Percentiles rank a stretch among this genome's conserved stretches.
Evolutionary conservation across 2,888 invertebrate genomes (phyloP).

Genomic region (Drosophila meridionalis): DNA sequence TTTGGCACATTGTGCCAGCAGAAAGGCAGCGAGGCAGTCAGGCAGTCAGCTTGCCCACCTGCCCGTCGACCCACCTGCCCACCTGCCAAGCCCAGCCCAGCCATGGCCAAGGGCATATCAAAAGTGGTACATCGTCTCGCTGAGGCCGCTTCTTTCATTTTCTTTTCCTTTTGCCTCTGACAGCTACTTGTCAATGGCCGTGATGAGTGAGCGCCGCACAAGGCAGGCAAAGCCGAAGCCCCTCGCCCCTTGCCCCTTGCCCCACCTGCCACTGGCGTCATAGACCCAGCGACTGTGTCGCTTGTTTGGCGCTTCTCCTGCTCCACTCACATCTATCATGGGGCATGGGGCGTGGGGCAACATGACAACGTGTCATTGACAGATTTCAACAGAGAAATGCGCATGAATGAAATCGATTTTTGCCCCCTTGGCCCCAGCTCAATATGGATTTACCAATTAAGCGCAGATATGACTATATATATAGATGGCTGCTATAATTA

Average conservation of each 20-base stretch:
- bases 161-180: conserved; percentile 55
- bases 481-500: conserved; percentile 1
- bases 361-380: conserved; percentile 72
- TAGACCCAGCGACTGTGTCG: conserved; percentile 32
- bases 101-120: conserved; percentile 61
- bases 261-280: background rate
- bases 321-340: conserved; percentile 23
- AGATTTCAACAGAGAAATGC: conserved; percentile 73
- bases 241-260: background rate
- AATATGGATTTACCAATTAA: conserved; percentile 1
- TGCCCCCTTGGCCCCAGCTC: background rate
- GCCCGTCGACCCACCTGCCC: conserved; percentile 3
- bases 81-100: conserved; percentile 14
- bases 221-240: conserved; percentile 7
- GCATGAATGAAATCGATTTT: conserved; percentile 78
- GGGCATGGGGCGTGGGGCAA: conserved; percentile 21
- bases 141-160: conserved; percentile 39
- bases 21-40: background rate
- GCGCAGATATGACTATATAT: background rate
- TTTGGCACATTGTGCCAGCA: conserved; percentile 70
- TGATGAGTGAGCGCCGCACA: conserved; percentile 68
- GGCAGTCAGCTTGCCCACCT: conserved; percentile 2
- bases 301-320: conserved; percentile 18
- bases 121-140: conserved; percentile 66
- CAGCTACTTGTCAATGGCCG: conserved; percentile 78